Conservation (phyloP, 2,797 vertebrate species). For the Botia kubotai region DNA sequence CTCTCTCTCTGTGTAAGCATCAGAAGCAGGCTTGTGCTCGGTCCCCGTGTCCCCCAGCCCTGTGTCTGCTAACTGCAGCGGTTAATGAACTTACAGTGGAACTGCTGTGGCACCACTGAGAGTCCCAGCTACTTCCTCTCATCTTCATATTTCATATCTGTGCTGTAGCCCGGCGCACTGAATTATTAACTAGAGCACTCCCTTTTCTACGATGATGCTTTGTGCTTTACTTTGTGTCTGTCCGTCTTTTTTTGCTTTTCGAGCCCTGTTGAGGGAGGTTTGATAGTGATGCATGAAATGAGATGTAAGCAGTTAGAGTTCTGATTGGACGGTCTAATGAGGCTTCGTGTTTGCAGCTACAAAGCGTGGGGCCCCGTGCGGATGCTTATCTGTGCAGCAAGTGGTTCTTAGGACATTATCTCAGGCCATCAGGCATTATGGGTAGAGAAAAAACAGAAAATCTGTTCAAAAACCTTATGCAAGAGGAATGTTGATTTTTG, state of each 20-base stretch:
- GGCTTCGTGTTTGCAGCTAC: slow-evolving; percentile 24
- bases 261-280: slow-evolving; percentile 19
- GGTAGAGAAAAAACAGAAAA: slow-evolving; percentile 5
- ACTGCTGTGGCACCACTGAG: slow-evolving; percentile 56
- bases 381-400: slow-evolving; percentile 34
- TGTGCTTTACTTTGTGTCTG: slow-evolving; percentile 44
- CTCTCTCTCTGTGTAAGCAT: slow-evolving; percentile 6
- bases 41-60: slow-evolving; percentile 27
- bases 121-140: slow-evolving; percentile 71
- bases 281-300: slow-evolving; percentile 48
- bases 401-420: slow-evolving; percentile 15
- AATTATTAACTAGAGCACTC: slow-evolving; percentile 78
- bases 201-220: slow-evolving; percentile 66
- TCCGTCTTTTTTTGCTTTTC: slow-evolving; percentile 41
- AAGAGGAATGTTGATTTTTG: slow-evolving; percentile 15
- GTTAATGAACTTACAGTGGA: slow-evolving; percentile 75
- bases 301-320: slow-evolving; percentile 35
- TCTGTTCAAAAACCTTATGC: background rate
- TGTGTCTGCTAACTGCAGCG: slow-evolving; percentile 52
- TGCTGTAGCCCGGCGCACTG: slow-evolving; percentile 74
- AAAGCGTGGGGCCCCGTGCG: background rate
- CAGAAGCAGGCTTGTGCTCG: slow-evolving; percentile 11
- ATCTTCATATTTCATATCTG: slow-evolving; percentile 80
- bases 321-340: slow-evolving; percentile 34
- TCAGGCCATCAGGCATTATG: slow-evolving; percentile 28